Evolutionary conservation across 2,888 invertebrate genomes (phyloP), one percentile per base, ranked within the genome.

Genomic region (Stomorhina lunata): DNA sequence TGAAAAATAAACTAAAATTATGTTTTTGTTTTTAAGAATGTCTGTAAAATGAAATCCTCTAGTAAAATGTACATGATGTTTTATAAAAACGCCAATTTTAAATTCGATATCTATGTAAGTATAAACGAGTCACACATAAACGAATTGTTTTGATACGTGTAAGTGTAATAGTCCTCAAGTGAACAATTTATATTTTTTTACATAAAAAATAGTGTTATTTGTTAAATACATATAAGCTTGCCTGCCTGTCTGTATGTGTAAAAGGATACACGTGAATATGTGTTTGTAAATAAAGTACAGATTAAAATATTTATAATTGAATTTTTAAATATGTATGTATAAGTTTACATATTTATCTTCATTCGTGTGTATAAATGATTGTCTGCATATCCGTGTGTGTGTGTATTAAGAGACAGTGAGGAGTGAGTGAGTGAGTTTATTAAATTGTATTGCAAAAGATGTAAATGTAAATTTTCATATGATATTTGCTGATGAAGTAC

Each of bases 181-280:
- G 69, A 17, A 29, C 32, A 69, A 57, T 69, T 69, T 55, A 43
- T 69, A 57, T 57, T 22, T 69, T 40, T 69, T 69, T 57, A 69
- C 43, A 57, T 59, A 20, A 48, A 25, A 12, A 12, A 48, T n/a
- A 48, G n/a, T n/a, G n/a, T n/a, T n/a, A n/a, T n/a, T n/a, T n/a
- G n/a, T n/a, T n/a, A n/a, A n/a, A n/a, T n/a, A n/a, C n/a, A n/a
- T n/a, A n/a, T n/a, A 15, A 40, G 15, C 5, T 40, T 40, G 15
- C 40, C 4, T 45, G n/a, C 12, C 12, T 12, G 6, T 48, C 1
- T 12, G 48, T 48, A 4, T 20, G 20, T 48, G 48, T 22, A 25
- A 22, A 48, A 48, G 48, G 48, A 48, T 48, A n/a, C n/a, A 27
- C 27, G 27, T 53, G 27, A 15, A 6, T 53, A 4, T 53, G 53